phyloP scores from a whole-genome alignment of 2,888 invertebrate species.

The Nymphalis urticae region DNA sequence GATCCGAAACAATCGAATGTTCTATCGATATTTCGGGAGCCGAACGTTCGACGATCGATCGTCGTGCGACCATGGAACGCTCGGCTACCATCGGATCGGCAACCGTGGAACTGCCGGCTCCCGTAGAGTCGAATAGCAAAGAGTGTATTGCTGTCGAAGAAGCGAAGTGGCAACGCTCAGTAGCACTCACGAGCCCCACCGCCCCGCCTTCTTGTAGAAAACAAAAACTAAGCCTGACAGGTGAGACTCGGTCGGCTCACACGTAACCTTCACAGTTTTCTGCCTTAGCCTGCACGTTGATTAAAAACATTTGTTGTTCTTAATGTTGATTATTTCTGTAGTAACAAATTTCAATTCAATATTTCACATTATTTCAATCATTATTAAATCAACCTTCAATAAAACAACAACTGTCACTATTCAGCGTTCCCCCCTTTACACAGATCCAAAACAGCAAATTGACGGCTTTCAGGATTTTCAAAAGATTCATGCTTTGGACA shows the following conservation, averaged over 20 bases:
- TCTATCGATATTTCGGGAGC: conserved; percentile 26
- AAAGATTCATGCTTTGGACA: conserved; percentile 43
- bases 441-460: conserved; percentile 49
- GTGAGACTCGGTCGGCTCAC: conserved; percentile 65
- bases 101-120: conserved; percentile 21
- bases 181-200: conserved; percentile 84
- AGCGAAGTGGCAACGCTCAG: conserved; percentile 72
- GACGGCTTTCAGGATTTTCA: conserved; percentile 48
- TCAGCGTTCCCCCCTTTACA: conserved; percentile 25
- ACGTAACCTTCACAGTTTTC: conserved; percentile 33
- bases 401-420: conserved; percentile 28
- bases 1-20: conserved; percentile 49
- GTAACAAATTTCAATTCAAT: no score
- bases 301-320: conserved; percentile 37
- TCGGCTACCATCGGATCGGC: conserved; percentile 31
- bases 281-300: conserved; percentile 32
- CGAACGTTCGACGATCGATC: conserved; percentile 24
- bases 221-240: conserved; percentile 86
- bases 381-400: neutral
- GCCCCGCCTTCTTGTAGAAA: conserved; percentile 84
- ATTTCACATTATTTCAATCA: neutral
- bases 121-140: conserved; percentile 22
- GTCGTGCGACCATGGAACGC: conserved; percentile 29
- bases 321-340: neutral
- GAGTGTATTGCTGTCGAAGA: conserved; percentile 45